phyloP scores from a whole-genome alignment of 2,888 invertebrate species.

The Hydroisotoma schaefferi region DNA sequence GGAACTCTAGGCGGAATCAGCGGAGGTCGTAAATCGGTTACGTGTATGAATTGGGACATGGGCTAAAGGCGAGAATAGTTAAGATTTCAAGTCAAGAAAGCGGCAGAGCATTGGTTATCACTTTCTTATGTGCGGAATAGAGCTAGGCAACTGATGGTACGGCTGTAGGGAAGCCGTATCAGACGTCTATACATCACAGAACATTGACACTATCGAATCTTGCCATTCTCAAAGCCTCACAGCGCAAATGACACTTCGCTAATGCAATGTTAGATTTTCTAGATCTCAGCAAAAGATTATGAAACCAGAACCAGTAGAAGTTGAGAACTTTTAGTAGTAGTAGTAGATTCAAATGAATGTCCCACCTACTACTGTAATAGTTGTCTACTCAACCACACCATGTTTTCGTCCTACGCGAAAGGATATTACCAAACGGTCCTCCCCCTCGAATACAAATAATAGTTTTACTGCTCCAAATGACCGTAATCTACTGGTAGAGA shows the following conservation, averaged over 20 bases:
- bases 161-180: conserved; percentile 40
- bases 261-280: conserved; percentile 49
- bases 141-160: too few species aligned
- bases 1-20: conserved; percentile 32
- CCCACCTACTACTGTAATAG: too few species aligned
- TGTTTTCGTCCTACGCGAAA: too few species aligned
- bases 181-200: conserved; percentile 49
- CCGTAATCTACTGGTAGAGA: too few species aligned
- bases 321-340: not conserved
- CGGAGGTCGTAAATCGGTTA: conserved; percentile 47
- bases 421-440: too few species aligned
- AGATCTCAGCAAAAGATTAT: conserved; percentile 37
- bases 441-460: too few species aligned
- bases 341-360: too few species aligned
- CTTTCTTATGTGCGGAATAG: conserved; percentile 13
- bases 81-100: conserved; percentile 46
- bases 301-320: conserved; percentile 9
- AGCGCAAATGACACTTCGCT: conserved; percentile 48
- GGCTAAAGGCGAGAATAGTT: conserved; percentile 47
- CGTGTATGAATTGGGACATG: conserved; percentile 47
- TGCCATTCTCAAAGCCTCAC: conserved; percentile 46
- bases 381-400: too few species aligned
- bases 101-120: too few species aligned
- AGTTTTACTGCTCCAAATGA: too few species aligned
- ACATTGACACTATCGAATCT: conserved; percentile 49